These are phyloP conservation scores for Drosophila buzzatii DNA, from an alignment of 2,888 invertebrate species.

Conservation along the genomic window DNA sequence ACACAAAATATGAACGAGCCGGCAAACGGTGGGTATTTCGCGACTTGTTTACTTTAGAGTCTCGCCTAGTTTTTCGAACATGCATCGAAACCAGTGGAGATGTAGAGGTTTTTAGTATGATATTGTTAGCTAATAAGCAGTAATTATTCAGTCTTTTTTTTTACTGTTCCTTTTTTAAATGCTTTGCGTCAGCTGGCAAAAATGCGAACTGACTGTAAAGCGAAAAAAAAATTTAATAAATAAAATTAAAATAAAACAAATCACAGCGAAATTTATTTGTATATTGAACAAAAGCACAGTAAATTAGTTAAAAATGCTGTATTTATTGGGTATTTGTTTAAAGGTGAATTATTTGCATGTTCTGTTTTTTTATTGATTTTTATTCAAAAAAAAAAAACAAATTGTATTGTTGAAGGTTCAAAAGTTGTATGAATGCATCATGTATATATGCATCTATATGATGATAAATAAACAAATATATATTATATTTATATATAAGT, in stretches of 20 bases:
- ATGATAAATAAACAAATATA: background rate
- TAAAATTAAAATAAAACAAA: background rate
- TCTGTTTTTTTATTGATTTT: constrained; percentile 11
- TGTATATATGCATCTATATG: background rate
- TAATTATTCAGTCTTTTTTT: constrained; percentile 22
- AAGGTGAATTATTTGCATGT: constrained; percentile 17
- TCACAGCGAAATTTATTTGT: constrained; percentile 16
- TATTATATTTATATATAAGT: background rate
- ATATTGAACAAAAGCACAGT: constrained; percentile 24
- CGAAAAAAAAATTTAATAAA: background rate
- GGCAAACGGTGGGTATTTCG: constrained; percentile 11
- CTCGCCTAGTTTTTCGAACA: constrained; percentile 24
- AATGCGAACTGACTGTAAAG: constrained; percentile 28
- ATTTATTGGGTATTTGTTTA: constrained; percentile 17
- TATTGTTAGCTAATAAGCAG: constrained; percentile 17
- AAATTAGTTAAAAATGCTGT: constrained; percentile 11
- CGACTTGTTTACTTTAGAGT: constrained; percentile 19
- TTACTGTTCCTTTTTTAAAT: constrained; percentile 1
- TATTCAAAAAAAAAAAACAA: constrained; percentile 41
- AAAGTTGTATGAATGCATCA: background rate
- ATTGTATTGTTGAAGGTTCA: constrained; percentile 30
- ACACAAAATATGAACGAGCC: constrained; percentile 24
- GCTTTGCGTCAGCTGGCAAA: constrained; percentile 49
- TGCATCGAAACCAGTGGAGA: background rate
- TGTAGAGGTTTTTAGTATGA: constrained; percentile 16